Base-by-base conservation (phyloP, 1,140 invertebrate genomes). In the Caenorhabditis inopinata region DNA sequence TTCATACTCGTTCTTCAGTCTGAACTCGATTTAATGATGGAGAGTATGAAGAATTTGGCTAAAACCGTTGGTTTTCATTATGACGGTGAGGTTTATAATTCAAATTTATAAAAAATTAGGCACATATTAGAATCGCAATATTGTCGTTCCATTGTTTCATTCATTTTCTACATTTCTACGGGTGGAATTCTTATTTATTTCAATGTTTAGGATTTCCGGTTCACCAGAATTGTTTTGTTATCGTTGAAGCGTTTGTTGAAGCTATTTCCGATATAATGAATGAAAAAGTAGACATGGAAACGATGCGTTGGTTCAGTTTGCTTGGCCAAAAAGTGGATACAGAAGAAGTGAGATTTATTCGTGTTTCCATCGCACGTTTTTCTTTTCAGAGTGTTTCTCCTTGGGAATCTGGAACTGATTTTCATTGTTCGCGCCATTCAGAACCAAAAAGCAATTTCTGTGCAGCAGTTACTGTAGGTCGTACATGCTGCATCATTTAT, bases 1-100 rank as follows among this genome's bases (percentile, higher is more conserved):
- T 82, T 49, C 47, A 74, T 82, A 46, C 48, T 82, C n/a, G 68
- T 62, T 47, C 74, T 82, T 32, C 62, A 78, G 21, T 76, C 83
- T 38, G 81, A 82, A 74, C 80, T 47, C 53, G 73, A 79, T 14
- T 53, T 27, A n/a, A 74, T 82, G 62, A 23, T 81, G 77, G 46
- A 38, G 2, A 48, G 80, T 25, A 75, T 79, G 62, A 46, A 81
- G 16, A 45, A 79, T 58, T 62, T 82, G 38, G 49, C 73, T 9
- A 75, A 74, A 6, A 75, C 45, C n/a, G 38, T 75, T 46, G 38
- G 46, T 11, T 62, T 82, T 21, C 27, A 68, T 38, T 82, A 82
- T 47, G 76, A 82, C 14, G 81, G 74, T 75, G 21, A 6, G 73
- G n/a, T n/a, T n/a, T 47, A 16, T 47, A 14, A 47, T 16, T 16